These are phyloP conservation scores for Mamestra brassicae DNA, from an alignment of 2,888 invertebrate genomes.

Conservation along the genomic window DNA sequence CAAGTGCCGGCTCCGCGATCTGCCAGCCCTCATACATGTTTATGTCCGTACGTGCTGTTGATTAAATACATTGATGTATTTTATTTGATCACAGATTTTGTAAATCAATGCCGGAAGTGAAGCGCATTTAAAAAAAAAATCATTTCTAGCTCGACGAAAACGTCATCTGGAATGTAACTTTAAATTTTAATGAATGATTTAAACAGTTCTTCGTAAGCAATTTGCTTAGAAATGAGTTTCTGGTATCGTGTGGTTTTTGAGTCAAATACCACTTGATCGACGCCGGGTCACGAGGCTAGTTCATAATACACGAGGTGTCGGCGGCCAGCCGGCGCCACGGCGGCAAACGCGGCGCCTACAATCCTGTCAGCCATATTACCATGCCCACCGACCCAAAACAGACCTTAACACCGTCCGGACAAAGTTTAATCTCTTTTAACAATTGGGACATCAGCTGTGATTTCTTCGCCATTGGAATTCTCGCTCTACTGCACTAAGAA, in stretches of 20 bases:
- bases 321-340: conserved; percentile 90
- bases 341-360: conserved; percentile 88
- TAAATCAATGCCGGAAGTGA: conserved; percentile 30
- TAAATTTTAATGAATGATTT: conserved; percentile 49
- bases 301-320: conserved; percentile 90
- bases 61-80: conserved; percentile 42
- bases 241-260: conserved; percentile 82
- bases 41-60: conserved; percentile 65
- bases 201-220: conserved; percentile 74
- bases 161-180: conserved; percentile 13
- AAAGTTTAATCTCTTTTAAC: conserved; percentile 62
- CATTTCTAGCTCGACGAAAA: conserved; percentile 1
- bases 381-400: conserved; percentile 62
- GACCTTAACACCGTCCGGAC: conserved; percentile 51
- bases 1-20: conserved; percentile 80
- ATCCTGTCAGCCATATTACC: conserved; percentile 82
- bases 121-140: no score
- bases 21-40: conserved; percentile 73
- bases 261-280: conserved; percentile 89
- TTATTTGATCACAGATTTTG: conserved; percentile 48
- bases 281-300: conserved; percentile 90
- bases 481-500: conserved; percentile 67
- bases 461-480: conserved; percentile 67
- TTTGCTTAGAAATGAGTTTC: conserved; percentile 82
- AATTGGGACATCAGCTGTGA: conserved; percentile 74